Conservation (phyloP, 2,113 vertebrate genomes). For the Nibea albiflora region DNA sequence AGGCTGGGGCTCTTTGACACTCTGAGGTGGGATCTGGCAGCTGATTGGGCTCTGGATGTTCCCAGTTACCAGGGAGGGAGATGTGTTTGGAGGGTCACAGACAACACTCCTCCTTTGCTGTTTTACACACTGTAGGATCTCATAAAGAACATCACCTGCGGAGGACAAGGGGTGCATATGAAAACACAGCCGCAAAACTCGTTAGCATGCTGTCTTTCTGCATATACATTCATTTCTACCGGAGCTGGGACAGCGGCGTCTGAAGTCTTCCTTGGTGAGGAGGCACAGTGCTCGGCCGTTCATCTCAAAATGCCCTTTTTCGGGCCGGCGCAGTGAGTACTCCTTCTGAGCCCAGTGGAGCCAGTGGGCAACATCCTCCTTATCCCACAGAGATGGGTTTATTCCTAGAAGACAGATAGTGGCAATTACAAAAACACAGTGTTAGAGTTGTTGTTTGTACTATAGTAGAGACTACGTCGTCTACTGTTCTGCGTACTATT, state of each 20-base stretch:
- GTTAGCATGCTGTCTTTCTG: background rate
- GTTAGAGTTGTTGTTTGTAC: background rate
- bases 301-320: conserved; percentile 88
- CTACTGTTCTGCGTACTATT: background rate
- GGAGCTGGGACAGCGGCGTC: conserved; percentile 90
- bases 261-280: conserved; percentile 95
- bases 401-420: conserved; percentile 83
- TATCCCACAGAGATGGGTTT: conserved; percentile 93
- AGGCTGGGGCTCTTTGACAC: conserved; percentile 18
- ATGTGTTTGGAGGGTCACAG: conserved; percentile 32
- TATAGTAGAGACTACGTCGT: background rate
- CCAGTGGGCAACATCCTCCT: conserved; percentile 92
- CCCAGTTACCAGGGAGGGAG: conserved; percentile 20
- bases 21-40: conserved; percentile 40
- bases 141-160: conserved; percentile 93
- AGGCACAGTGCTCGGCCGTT: conserved; percentile 93
- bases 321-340: conserved; percentile 84
- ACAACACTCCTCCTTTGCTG: conserved; percentile 85
- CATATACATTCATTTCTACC: conserved; percentile 74
- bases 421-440: background rate
- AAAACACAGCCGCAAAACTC: background rate
- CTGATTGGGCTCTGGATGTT: conserved; percentile 56
- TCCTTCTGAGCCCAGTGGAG: conserved; percentile 93
- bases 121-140: conserved; percentile 91
- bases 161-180: background rate